Conservation (phyloP, 2,113 vertebrate species). For the Pionites leucogaster region DNA sequence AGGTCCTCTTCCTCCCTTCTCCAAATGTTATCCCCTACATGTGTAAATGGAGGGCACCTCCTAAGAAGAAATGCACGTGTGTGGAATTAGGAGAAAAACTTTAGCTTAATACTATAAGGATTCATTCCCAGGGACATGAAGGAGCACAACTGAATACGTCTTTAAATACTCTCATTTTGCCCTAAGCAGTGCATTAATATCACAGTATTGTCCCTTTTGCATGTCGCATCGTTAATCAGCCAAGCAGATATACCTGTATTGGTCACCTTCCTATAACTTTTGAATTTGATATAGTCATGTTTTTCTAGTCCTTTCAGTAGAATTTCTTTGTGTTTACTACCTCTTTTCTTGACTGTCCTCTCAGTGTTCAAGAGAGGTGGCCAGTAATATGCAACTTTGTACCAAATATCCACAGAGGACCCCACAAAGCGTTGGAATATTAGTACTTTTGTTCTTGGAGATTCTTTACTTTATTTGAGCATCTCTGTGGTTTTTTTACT, state of each 20-base stretch:
- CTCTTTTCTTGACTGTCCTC: neutral
- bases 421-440: neutral
- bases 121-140: neutral
- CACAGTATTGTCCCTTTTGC: neutral
- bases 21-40: neutral
- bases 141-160: neutral
- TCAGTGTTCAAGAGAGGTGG: neutral
- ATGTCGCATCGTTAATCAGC: neutral
- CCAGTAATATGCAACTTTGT: neutral
- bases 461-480: neutral
- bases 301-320: neutral
- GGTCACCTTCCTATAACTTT: neutral
- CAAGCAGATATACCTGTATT: neutral
- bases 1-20: neutral
- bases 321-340: neutral
- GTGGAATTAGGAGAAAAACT: neutral
- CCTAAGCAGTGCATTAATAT: neutral
- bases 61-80: neutral
- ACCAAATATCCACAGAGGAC: neutral
- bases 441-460: neutral
- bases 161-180: neutral
- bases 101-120: fast-evolving
- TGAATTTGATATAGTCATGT: neutral
- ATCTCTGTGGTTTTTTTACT: neutral
- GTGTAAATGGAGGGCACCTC: neutral